Evolutionary conservation across 2,113 vertebrate genomes (phyloP).

Genomic region (Willisornis vidua): DNA sequence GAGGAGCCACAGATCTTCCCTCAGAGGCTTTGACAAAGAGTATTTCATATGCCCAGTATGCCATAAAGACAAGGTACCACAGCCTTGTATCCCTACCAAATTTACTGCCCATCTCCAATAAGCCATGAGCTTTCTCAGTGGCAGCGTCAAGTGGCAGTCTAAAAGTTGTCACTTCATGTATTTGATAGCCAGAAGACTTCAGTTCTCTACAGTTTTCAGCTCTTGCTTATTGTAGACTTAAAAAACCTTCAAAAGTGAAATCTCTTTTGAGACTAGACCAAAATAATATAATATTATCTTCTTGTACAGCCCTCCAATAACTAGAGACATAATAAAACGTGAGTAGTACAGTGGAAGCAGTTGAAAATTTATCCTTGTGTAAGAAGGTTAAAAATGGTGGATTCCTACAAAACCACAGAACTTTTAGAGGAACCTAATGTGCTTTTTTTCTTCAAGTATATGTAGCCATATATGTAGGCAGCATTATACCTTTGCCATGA

Average conservation of each 20-base stretch:
- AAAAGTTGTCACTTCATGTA: neutral
- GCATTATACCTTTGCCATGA: neutral
- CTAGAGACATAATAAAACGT: neutral
- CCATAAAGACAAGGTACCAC: neutral
- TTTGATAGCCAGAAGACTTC: neutral
- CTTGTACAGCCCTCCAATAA: neutral
- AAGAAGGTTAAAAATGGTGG: neutral
- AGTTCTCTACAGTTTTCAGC: neutral
- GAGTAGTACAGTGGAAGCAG: neutral
- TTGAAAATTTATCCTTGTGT: neutral
- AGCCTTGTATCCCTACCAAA: neutral
- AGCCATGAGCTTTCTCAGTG: neutral
- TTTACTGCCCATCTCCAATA: neutral
- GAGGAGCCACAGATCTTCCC: neutral
- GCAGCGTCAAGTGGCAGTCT: neutral
- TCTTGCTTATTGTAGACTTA: neutral
- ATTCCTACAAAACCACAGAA: neutral
- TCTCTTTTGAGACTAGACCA: neutral
- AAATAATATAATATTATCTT: neutral
- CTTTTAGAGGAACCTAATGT: neutral
- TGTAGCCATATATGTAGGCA: neutral
- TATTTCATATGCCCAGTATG: neutral
- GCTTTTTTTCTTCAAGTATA: neutral
- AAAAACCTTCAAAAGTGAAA: neutral
- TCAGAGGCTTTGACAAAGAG: neutral